Base-by-base conservation (phyloP, 1,140 invertebrate genomes). In the Pantala flavescens region DNA sequence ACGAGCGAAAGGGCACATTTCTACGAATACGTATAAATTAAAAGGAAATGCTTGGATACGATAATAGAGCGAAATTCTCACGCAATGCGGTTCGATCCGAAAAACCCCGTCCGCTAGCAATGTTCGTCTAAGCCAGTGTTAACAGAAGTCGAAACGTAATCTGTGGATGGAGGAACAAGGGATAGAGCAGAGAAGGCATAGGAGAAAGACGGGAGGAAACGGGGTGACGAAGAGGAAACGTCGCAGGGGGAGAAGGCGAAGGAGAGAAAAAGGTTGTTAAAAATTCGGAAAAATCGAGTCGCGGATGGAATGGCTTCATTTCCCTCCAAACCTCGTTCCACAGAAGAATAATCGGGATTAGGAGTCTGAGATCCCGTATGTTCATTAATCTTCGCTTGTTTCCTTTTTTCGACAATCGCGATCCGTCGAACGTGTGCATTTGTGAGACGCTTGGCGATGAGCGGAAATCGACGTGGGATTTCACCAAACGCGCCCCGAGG, bases 251-350 rank as follows among this genome's bases (percentile, higher is more conserved):
- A 63, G 49, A 12, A 63, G 5, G 49, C 5, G 12, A 14, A 63
- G 49, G 49, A 21, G 49, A 63, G 49, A 63, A 63, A 63, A 63
- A 63, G n/a, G 49, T 63, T 63, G 49, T 63, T 63, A 63, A 63
- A 63, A 63, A 63, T 63, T 63, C 49, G 49, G 49, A 63, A 63
- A 63, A 63, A 19, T 19, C 49, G 49, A 63, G 49, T 63, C 49
- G n/a, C 12, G 49, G 49, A 63, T 63, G 49, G 49, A 63, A 63
- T 63, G 49, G 49, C 49, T 63, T 63, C 49, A 63, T 63, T 63
- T 63, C 49, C 49, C 16, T 63, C n/a, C 43, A 49, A 49, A 49
- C 43, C 43, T 49, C 49, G 49, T 63, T 63, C 49, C n/a, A 14
- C 49, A 21, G n/a, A 21, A 63, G 49, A 63, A 63, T 63, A 63